Percentiles rank a stretch among this genome's conserved stretches.
phyloP scores from a whole-genome alignment of 2,888 invertebrate species.

The Didymodactylos carnosus region DNA sequence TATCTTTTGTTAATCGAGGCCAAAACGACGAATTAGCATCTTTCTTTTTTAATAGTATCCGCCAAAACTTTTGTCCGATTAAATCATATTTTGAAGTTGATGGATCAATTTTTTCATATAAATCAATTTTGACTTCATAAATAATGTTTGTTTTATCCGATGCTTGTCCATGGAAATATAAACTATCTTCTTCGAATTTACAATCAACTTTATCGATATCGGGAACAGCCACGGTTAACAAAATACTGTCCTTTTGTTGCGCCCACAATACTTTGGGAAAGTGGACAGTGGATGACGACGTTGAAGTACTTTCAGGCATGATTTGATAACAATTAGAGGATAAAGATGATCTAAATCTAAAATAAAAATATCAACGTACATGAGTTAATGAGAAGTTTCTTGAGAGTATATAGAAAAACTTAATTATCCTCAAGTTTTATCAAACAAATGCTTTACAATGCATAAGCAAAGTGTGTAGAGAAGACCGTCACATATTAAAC shows the following conservation, averaged over 20 bases:
- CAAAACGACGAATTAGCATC: constrained; percentile 57
- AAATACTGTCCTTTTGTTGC: constrained; percentile 59
- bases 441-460: too few species aligned
- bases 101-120: constrained; percentile 55
- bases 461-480: too few species aligned
- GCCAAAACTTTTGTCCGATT: constrained; percentile 38
- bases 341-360: too few species aligned
- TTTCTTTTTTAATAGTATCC: constrained; percentile 38
- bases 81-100: constrained; percentile 34
- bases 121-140: constrained; percentile 66
- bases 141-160: constrained; percentile 46
- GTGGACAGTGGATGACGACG: too few species aligned
- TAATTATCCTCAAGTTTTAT: too few species aligned
- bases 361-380: too few species aligned
- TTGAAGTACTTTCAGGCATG: constrained; percentile 23
- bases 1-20: constrained; percentile 65
- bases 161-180: constrained; percentile 61
- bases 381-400: too few species aligned
- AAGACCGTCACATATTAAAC: too few species aligned
- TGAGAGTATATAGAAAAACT: too few species aligned
- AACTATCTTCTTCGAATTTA: constrained; percentile 43
- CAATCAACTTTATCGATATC: constrained; percentile 63
- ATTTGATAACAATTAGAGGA: too few species aligned
- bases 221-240: constrained; percentile 72
- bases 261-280: constrained; percentile 86